A percentile compares a stretch with the other conserved stretches of the same genome.
Evolutionary conservation across 1,140 invertebrate genomes (phyloP).

Genomic region (Drosophila gunungcola): DNA sequence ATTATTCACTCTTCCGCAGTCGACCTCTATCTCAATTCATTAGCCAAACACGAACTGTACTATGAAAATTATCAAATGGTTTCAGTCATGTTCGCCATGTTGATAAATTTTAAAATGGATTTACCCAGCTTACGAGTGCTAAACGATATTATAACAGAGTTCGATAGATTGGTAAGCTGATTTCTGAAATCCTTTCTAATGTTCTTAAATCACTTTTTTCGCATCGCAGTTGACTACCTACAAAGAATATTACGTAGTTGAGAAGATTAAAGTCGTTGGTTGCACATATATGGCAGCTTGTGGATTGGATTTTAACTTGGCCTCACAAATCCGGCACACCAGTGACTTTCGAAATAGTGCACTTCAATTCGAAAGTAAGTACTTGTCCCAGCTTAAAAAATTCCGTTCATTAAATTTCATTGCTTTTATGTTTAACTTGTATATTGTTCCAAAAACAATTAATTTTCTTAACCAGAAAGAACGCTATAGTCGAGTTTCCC

Average conservation of each 20-base stretch:
- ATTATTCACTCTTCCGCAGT: slow-evolving; percentile 85
- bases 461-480: too few species aligned
- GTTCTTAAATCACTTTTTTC: too few species aligned
- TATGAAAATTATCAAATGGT: slow-evolving; percentile 93
- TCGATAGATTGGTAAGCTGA: slow-evolving; percentile 87
- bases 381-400: background rate
- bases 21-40: slow-evolving; percentile 82
- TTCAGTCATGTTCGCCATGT: slow-evolving; percentile 96
- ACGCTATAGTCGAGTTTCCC: too few species aligned
- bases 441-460: too few species aligned
- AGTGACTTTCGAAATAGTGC: slow-evolving; percentile 5
- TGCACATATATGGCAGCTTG: slow-evolving; percentile 98
- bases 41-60: slow-evolving; percentile 91
- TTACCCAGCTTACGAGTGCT: slow-evolving; percentile 90
- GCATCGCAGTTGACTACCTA: slow-evolving; percentile 27
- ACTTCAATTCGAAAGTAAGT: background rate
- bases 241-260: slow-evolving; percentile 77
- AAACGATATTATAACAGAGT: slow-evolving; percentile 95
- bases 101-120: slow-evolving; percentile 89
- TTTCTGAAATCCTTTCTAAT: too few species aligned
- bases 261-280: slow-evolving; percentile 97
- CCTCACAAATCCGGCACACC: background rate
- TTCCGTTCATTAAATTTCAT: too few species aligned
- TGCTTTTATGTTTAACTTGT: too few species aligned
- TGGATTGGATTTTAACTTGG: slow-evolving; percentile 88